phyloP scores from a whole-genome alignment of 2,113 vertebrate genomes.

The Lepus europaeus region DNA sequence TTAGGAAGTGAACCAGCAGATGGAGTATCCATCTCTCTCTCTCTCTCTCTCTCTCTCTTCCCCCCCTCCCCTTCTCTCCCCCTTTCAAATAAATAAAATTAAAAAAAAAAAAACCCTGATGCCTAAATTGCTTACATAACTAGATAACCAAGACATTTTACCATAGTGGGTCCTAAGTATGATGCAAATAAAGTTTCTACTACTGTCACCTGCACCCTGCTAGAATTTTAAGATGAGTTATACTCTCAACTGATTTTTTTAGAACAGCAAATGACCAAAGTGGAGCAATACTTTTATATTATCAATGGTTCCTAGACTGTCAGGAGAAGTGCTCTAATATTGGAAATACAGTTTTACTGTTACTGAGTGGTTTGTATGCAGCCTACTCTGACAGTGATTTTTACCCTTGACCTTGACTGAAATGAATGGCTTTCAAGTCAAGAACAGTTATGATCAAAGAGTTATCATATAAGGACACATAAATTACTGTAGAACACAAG shows the following conservation, averaged over 20 bases:
- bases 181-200: not conserved
- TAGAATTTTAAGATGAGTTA: not conserved
- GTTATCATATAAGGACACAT: not conserved
- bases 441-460: not conserved
- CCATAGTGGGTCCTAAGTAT: no score
- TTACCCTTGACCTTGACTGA: not conserved
- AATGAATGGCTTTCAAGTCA: not conserved
- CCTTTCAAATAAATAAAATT: no score
- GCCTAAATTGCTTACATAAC: not conserved
- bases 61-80: no score
- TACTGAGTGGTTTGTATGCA: not conserved
- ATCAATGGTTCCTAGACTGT: not conserved
- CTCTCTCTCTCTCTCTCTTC: no score
- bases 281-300: not conserved
- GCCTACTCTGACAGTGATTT: not conserved
- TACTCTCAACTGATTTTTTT: not conserved
- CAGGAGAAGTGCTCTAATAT: not conserved
- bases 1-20: no score
- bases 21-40: no score
- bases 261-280: not conserved
- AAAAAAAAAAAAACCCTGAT: not conserved
- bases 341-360: not conserved
- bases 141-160: not conserved
- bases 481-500: not conserved
- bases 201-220: not conserved